These are phyloP conservation scores for Pangasianodon gigas DNA, from an alignment of 2,113 vertebrate genomes.

Conservation along the genomic window DNA sequence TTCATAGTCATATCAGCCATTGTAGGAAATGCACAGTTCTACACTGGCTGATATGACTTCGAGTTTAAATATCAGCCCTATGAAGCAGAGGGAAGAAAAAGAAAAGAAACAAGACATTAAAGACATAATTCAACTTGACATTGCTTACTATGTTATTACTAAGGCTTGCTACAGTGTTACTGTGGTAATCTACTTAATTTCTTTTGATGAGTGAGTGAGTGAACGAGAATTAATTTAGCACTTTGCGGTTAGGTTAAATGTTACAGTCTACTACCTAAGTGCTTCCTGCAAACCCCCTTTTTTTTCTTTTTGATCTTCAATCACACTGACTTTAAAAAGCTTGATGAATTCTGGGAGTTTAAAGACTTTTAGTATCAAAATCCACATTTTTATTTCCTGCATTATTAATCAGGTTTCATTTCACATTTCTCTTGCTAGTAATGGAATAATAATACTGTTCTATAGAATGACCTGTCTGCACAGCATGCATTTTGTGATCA, in stretches of 20 bases:
- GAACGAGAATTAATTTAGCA: neutral
- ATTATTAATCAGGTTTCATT: neutral
- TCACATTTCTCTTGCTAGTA: neutral
- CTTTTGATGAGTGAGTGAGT: neutral
- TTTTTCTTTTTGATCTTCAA: too few relatives aligned
- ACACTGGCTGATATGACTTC: neutral
- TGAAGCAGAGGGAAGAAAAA: neutral
- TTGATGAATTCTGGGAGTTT: neutral
- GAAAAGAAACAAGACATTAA: too few relatives aligned
- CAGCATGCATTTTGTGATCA: too few relatives aligned
- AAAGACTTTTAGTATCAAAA: neutral
- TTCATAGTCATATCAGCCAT: neutral
- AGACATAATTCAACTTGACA: neutral
- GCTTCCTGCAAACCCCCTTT: too few relatives aligned
- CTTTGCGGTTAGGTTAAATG: neutral
- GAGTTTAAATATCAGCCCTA: neutral
- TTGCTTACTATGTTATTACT: neutral
- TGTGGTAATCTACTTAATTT: neutral
- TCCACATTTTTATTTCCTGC: neutral
- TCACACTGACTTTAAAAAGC: neutral
- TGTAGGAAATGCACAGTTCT: neutral
- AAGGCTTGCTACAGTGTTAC: neutral
- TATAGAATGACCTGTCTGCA: too few relatives aligned
- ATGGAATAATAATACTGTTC: neutral
- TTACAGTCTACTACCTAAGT: neutral